Base-by-base conservation (phyloP, 53 echinoderm and acorn worm species). In the Patiria pectinifera region DNA sequence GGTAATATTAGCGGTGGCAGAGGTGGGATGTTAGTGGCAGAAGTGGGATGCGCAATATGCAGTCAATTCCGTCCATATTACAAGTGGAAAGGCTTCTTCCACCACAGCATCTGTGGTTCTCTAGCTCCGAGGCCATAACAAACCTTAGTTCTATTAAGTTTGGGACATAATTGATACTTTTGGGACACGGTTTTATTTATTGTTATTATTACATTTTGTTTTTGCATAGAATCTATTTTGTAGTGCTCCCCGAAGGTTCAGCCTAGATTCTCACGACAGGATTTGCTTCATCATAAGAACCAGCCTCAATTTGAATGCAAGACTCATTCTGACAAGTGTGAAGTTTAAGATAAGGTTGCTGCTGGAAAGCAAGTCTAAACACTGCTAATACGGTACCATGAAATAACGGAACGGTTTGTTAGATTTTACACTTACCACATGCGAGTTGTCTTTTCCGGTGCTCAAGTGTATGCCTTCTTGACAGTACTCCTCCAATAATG, bases 401-500 rank as follows among this genome's bases (percentile, higher is more conserved):
- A 13, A 87, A 13, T 18, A 26, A 76, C 4, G 45, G 13, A 48
- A 89, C 6, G 49, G 59, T 69, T 25, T 43, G 59, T 4, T 10
- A 48, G 74, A 74, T 74, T 24, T 78, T 13, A n/a, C 2, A 96
- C 97, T 91, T 94, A 99, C 99, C 91, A 95, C 94, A 69, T 99
- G 99, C 53, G 94, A 94, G 80, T 92, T 96, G 82, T 97, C 99
- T 89, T 95, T 97, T 92, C 93, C 92, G n/a, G 91, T 82, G 11
- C 95, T 87, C 45, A 96, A 92, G 85, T 99, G 99, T 10, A 99
- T 78, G 22, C 96, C 94, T 62, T 99, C 99, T 58, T 77, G 86
- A 84, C 99, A 99, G 80, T 91, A 99, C 48, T 97, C 99, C 75
- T 99, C 96, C 76, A 99, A 81, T 19, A 99, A 76, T 45, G 95